Evolutionary conservation across 2,888 invertebrate genomes (phyloP).

Genomic region (Parnassius smintheus): DNA sequence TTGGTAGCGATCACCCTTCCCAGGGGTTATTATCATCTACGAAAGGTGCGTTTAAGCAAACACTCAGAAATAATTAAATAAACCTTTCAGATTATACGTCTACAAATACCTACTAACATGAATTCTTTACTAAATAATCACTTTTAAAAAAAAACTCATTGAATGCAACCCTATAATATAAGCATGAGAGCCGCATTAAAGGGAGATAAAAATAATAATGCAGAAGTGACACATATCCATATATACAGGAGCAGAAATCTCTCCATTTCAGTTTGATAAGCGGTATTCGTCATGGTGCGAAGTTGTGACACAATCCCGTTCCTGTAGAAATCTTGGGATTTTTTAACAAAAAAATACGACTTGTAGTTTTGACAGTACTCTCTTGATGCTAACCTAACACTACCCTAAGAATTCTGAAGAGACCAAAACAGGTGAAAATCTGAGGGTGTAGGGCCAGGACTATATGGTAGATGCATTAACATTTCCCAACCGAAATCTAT

Average conservation of each 20-base stretch:
- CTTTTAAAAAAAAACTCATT: slow-evolving; percentile 29
- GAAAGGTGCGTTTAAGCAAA: slow-evolving; percentile 14
- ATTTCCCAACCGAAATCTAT: too few species aligned
- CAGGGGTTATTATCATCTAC: too few species aligned
- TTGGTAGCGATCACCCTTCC: too few species aligned
- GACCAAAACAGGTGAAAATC: too few species aligned
- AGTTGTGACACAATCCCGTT: too few species aligned
- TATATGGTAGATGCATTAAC: too few species aligned
- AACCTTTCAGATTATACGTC: slow-evolving; percentile 22
- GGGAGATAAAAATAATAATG: slow-evolving; percentile 33
- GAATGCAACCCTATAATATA: slow-evolving; percentile 16
- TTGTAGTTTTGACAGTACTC: too few species aligned
- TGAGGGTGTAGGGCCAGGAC: too few species aligned
- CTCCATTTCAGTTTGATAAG: slow-evolving; percentile 52
- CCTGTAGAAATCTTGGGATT: too few species aligned
- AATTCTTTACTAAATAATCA: slow-evolving; percentile 37
- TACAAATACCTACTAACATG: slow-evolving; percentile 50
- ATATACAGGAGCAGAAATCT: slow-evolving; percentile 52
- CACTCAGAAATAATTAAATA: slow-evolving; percentile 17
- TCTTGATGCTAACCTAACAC: too few species aligned
- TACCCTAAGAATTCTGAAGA: too few species aligned
- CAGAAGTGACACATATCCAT: slow-evolving; percentile 42
- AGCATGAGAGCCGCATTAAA: slow-evolving; percentile 21
- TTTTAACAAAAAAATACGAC: too few species aligned
- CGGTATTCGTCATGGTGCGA: slow-evolving; percentile 44